Percentiles rank a stretch among this genome's conserved stretches.
phyloP scores from a whole-genome alignment of 2,888 invertebrate species.

The Zaprionus obscuricornis region DNA sequence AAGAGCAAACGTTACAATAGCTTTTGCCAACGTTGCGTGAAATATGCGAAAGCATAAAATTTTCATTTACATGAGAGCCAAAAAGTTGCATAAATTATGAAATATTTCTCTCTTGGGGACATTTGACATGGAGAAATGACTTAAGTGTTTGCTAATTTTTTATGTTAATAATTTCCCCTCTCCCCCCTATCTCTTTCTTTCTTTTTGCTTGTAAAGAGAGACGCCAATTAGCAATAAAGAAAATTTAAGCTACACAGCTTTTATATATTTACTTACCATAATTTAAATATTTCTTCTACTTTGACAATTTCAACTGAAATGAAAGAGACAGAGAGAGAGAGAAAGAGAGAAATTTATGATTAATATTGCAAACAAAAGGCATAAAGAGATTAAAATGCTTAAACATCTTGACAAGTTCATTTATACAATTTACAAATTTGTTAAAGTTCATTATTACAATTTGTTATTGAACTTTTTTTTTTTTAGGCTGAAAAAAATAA shows the following conservation, averaged over 20 bases:
- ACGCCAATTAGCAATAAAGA: constrained; percentile 53
- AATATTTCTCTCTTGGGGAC: constrained; percentile 63
- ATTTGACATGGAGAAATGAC: constrained; percentile 59
- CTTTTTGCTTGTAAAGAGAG: constrained; percentile 13
- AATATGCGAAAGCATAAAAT: constrained; percentile 57
- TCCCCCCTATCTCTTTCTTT: not conserved
- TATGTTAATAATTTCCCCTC: constrained; percentile 52
- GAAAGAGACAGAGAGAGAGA: constrained; percentile 4
- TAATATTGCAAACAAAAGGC: constrained; percentile 10
- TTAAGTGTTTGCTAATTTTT: constrained; percentile 63
- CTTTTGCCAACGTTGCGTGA: constrained; percentile 48
- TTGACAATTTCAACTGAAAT: constrained; percentile 47
- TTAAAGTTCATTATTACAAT: constrained; percentile 31
- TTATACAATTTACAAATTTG: too few species aligned
- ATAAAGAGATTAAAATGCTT: constrained; percentile 27
- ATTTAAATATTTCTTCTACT: constrained; percentile 45
- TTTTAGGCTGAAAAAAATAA: constrained; percentile 7
- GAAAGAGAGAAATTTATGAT: constrained; percentile 12
- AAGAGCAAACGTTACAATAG: constrained; percentile 49
- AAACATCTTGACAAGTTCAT: constrained; percentile 8
- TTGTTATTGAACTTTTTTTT: constrained; percentile 60
- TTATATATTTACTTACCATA: constrained; percentile 64
- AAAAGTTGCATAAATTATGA: constrained; percentile 70
- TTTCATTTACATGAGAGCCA: constrained; percentile 48
- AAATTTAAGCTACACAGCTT: constrained; percentile 12